phyloP scores from a whole-genome alignment of 2,888 invertebrate genomes.

The Clitarchus hookeri region DNA sequence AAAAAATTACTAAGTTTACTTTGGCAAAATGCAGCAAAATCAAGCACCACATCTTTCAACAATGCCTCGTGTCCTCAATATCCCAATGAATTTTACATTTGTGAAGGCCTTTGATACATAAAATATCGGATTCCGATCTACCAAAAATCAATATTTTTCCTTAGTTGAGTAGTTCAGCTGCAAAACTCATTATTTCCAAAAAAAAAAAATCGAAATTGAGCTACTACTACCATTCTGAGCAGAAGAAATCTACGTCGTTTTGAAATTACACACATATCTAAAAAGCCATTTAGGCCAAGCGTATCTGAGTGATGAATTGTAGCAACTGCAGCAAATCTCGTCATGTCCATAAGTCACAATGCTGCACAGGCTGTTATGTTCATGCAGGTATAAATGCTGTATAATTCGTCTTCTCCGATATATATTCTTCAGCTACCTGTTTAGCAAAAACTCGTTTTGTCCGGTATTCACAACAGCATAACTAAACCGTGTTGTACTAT shows the following conservation, averaged over 20 bases:
- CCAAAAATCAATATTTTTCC: too few relatives aligned
- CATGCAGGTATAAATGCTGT: not conserved
- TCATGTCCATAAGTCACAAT: constrained; percentile 4
- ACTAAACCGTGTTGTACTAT: not conserved
- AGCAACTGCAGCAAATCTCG: constrained; percentile 19
- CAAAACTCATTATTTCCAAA: constrained; percentile 6
- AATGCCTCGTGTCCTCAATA: too few relatives aligned
- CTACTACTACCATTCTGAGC: not conserved
- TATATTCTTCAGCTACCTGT: not conserved
- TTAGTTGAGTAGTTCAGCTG: not conserved
- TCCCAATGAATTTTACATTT: too few relatives aligned
- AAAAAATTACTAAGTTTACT: too few relatives aligned
- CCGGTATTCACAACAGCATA: not conserved
- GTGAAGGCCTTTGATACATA: too few relatives aligned
- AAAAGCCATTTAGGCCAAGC: not conserved
- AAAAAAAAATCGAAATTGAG: not conserved
- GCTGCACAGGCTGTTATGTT: not conserved
- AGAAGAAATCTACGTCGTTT: not conserved
- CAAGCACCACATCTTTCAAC: too few relatives aligned
- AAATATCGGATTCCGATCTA: too few relatives aligned
- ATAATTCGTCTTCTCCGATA: not conserved
- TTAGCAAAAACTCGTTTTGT: not conserved
- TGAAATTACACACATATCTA: not conserved
- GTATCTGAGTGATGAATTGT: not conserved
- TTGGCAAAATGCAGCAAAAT: too few relatives aligned